Conservation (phyloP, 2,113 vertebrate genomes). For the Passer domesticus region DNA sequence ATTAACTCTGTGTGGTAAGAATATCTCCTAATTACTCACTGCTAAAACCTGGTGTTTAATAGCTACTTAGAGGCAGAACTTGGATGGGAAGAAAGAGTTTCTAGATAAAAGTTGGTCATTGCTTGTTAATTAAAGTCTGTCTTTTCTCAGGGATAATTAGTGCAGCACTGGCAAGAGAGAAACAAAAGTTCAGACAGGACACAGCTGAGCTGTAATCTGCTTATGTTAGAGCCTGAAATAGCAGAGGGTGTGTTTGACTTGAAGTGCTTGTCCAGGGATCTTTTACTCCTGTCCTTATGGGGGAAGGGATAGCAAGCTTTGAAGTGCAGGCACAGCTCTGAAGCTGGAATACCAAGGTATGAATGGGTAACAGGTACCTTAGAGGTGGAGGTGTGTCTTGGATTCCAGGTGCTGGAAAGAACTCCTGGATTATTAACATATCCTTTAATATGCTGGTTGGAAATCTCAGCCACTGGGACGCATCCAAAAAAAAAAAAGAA, state of each 20-base stretch:
- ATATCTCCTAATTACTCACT: not conserved
- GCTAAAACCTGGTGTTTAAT: not conserved
- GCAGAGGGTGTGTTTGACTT: constrained; percentile 1
- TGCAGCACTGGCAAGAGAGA: not conserved
- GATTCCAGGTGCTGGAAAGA: not conserved
- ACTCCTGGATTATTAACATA: not conserved
- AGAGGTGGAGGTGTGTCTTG: not conserved
- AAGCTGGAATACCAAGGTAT: not conserved
- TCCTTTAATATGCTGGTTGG: not conserved
- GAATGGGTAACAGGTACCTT: not conserved
- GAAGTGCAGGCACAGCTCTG: not conserved
- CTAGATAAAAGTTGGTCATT: not conserved
- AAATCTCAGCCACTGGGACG: not conserved
- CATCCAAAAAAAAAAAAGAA: not conserved
- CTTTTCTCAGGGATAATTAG: constrained; percentile 53
- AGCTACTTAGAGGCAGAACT: not conserved
- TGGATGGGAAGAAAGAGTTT: not conserved
- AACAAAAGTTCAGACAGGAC: constrained; percentile 11
- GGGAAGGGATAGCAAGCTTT: not conserved
- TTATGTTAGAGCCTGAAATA: constrained; percentile 23
- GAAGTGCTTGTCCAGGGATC: not conserved
- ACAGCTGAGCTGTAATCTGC: constrained; percentile 25
- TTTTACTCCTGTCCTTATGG: not conserved
- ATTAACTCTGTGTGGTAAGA: not conserved
- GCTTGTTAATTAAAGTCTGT: constrained; percentile 36